Evolutionary conservation across 1,140 invertebrate species (phyloP), one percentile per base, ranked within the genome.

Genomic region (Drosophila auraria): DNA sequence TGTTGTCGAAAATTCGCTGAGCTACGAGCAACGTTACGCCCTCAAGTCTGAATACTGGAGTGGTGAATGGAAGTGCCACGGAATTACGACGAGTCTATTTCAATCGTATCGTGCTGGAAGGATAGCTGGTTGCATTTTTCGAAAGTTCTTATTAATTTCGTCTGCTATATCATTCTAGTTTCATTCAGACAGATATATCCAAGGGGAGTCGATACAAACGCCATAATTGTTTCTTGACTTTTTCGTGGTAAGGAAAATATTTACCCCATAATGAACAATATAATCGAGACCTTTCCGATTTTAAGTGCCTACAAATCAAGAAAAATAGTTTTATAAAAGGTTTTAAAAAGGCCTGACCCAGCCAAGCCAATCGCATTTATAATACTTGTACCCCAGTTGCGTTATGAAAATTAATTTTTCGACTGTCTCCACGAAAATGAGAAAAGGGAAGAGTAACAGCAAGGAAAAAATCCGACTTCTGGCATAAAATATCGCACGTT

Each of bases 401-500:
- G 56, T 74, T 74, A 75, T 75, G 72, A 75, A 75, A 75, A 63
- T 57, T 50, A 51, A 70, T 70, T 70, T 76, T 70, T 53, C 45
- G 23, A 25, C 47, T 44, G 38, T 56, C 40, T 25, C 47, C 30
- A 47, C 40, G 51, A 58, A 61, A 76, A 61, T 74, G 70, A 77
- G 57, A 78, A 78, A 70, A 33, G 57, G 36, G 44, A 47, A 44
- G 45, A 62, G 30, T 64, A 68, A 60, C n/a, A 40, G 65, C 40
- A 42, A 8, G 25, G 38, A 12, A 33, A 58, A 57, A 54, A 42
- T 14, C 65, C 45, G 64, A 78, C 65, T 78, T 78, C 63, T 78
- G 51, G 57, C 51, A 72, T 76, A 79, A 89, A 90, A 89, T 89
- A 89, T 82, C 57, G 75, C 84, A 62, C 78, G 66, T 59, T 89